Conservation (phyloP, 2,113 vertebrate species). For the Xiphorhynchus elegans region DNA sequence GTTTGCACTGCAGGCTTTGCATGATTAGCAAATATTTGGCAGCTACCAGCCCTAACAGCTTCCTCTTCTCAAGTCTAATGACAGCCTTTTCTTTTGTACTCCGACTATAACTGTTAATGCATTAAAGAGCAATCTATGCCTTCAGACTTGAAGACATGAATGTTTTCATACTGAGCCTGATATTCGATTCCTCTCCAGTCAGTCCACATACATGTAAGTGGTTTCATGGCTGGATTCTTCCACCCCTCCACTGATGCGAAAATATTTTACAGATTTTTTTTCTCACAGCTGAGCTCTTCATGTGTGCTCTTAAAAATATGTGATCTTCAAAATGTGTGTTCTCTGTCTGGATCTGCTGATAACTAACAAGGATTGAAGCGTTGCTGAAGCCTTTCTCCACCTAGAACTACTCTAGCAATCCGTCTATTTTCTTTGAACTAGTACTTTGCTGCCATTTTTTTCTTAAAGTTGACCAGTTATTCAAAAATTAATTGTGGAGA, state of each 20-base stretch:
- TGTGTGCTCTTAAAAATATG: background rate
- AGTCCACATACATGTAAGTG: background rate
- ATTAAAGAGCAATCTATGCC: background rate
- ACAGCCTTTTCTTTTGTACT: background rate
- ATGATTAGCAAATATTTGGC: background rate
- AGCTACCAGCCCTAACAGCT: background rate
- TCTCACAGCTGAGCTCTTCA: background rate
- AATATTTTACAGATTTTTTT: background rate
- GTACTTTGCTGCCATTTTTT: background rate
- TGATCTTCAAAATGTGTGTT: background rate
- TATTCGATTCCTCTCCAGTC: background rate
- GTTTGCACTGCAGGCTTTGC: background rate
- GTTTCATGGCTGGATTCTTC: background rate
- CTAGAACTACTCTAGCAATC: background rate
- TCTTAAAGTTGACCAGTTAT: background rate
- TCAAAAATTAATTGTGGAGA: background rate
- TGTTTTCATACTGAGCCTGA: background rate
- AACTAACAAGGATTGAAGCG: background rate
- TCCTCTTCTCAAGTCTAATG: background rate
- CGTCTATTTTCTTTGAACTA: background rate
- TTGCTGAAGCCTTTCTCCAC: background rate
- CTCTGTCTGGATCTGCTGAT: background rate
- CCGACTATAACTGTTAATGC: background rate
- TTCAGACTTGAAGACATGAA: background rate
- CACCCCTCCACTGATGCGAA: background rate